phyloP scores from a whole-genome alignment of 2,888 invertebrate species.

The Cephus pygmeus region DNA sequence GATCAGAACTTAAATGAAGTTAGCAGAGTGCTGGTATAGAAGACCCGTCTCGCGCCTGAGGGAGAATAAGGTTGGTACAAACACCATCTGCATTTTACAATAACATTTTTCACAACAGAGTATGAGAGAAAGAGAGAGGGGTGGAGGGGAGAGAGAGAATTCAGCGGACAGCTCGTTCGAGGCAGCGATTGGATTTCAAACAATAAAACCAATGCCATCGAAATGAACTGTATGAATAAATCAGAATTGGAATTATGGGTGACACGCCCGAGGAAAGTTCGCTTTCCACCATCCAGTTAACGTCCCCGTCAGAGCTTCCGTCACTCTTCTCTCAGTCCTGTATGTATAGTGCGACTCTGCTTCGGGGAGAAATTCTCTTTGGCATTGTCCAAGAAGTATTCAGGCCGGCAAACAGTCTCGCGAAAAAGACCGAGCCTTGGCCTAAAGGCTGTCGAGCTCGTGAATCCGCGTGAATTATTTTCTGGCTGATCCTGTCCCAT shows the following conservation, averaged over 20 bases:
- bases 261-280: background rate
- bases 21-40: slow-evolving; percentile 36
- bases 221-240: background rate
- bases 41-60: slow-evolving; percentile 8
- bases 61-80: slow-evolving; percentile 16
- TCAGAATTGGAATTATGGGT: background rate
- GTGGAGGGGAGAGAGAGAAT: background rate
- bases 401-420: background rate
- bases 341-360: background rate
- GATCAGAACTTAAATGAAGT: slow-evolving; percentile 59
- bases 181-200: background rate
- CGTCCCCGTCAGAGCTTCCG: background rate
- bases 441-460: background rate
- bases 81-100: slow-evolving; percentile 31
- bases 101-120: slow-evolving; percentile 45
- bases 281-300: background rate
- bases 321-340: background rate
- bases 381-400: background rate
- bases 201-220: background rate
- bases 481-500: slow-evolving; percentile 25
- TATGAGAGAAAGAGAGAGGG: background rate
- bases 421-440: background rate
- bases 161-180: background rate
- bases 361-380: background rate
- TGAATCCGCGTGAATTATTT: slow-evolving; percentile 28